Evolutionary conservation across 2,797 vertebrate species (phyloP), one percentile per base, ranked within the genome.

Genomic region (Myotis vivesi): DNA sequence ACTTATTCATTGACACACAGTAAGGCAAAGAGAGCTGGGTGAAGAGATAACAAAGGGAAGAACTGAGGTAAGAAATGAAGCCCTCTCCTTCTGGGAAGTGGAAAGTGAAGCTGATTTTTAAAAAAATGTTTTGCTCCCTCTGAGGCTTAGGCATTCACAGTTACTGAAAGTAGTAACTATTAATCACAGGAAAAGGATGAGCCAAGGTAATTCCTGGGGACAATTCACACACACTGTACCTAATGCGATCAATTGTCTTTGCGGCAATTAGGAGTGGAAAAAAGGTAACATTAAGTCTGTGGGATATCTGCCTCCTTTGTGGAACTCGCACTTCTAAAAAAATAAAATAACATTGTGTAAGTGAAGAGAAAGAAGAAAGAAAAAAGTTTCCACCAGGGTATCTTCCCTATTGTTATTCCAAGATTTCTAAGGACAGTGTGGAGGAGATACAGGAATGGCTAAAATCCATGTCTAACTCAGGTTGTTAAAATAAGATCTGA

Each of bases 401-500:
- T 57, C 33, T 9, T 49, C 75, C 64, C n/a, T 19, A 2, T 57
- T 38, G 23, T 22, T 64, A 46, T 25, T 41, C 86, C 59, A 73
- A 73, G 55, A 92, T 64, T 57, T 94, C 36, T 0, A 0, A 77
- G 72, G 57, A 77, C 7, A 96, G 30, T 6, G 1, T 94, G 12
- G 53, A 28, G 2, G 23, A 80, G 57, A 83, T 62, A 89, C 0
- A 46, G 53, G 79, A 96, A 95, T 15, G 5, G 91, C 62, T 95
- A 87, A 89, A 94, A 97, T 87, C 92, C 90, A 80, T 17, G 36
- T 94, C 87, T 95, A 96, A 93, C 57, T 16, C 12, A 17, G 89
- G 69, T 80, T 92, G 79, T 94, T 97, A 93, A 97, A 97, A 95
- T 51, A 95, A 95, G 79, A 97, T 95, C 86, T 97, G 96, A 98